Evolutionary conservation across 2,113 vertebrate species (phyloP), one percentile per base, ranked within the genome.

Genomic region (Sinocyclocheilus maitianheensis): DNA sequence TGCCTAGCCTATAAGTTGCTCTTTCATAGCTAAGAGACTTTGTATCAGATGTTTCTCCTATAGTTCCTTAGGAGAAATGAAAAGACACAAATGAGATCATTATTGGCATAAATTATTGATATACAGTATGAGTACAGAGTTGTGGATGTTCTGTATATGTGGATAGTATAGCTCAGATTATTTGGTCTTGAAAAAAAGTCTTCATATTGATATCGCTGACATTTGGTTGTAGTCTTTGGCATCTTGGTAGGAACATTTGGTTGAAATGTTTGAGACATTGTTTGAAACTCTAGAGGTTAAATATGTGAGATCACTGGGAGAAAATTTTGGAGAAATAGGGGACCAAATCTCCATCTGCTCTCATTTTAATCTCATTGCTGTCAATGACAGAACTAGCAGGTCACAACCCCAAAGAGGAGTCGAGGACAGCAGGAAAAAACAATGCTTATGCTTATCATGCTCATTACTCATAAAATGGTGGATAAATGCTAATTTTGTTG

Each of bases 321-420:
- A n/a, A 18, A 37, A 69, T 26, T 26, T 13, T 26, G 53, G n/a
- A 26, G 74, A 77, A 51, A 6, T 4, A 51, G 43, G 75, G 24
- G 24, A 26, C 22, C 48, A 55, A 30, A 55, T 77, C 1, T 51
- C 43, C 74, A 26, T 75, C 22, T 75, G 37, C 30, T 37, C 30
- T 62, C 14, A 51, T 78, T 78, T 58, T 78, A 26, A 51, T 76
- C 22, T 51, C 5, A 26, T 76, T 60, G 26, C 76, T 78, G 22
- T 43, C 12, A 24, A 9, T n/a, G 34, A 62, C 58, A 10, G 22
- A 63, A 63, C 37, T 63, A 22, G 2, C 37, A 63, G n/a, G 62
- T 3, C 7, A 24, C 8, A 24, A 67, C 14, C 60, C 2, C 2
- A 11, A 48, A 63, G 30, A 48, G 14, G 16, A 26, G 40, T 81